Percentiles rank a stretch among this genome's conserved stretches.
phyloP scores from a whole-genome alignment of 2,797 vertebrate species.

The Falco columbarius region DNA sequence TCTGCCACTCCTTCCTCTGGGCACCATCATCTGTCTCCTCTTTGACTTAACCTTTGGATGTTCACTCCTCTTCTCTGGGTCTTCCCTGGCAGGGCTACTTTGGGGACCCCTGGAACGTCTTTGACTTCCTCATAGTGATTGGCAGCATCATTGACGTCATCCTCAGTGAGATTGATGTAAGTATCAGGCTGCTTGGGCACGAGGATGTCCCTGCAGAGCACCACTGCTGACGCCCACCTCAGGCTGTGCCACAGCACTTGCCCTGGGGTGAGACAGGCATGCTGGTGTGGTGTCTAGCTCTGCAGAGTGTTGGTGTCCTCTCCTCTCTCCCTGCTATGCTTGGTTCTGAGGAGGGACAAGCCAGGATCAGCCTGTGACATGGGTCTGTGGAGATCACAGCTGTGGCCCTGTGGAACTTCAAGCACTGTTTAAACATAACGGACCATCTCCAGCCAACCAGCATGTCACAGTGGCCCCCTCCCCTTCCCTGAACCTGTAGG shows the following conservation, averaged over 20 bases:
- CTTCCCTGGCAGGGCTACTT: conserved; percentile 88
- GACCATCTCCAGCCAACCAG: neutral
- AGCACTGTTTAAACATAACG: neutral
- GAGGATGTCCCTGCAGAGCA: neutral
- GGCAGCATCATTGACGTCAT: conserved; percentile 98
- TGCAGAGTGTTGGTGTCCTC: neutral
- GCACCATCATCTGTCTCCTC: neutral
- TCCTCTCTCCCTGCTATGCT: neutral
- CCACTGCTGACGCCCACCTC: neutral
- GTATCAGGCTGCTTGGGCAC: conserved; percentile 46
- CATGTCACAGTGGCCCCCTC: neutral
- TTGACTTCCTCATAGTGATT: conserved; percentile 96
- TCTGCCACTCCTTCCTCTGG: neutral
- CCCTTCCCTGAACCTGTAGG: neutral
- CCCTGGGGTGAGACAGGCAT: neutral
- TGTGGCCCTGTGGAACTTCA: neutral
- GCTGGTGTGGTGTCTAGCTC: neutral
- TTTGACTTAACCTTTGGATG: neutral
- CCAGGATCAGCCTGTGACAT: neutral
- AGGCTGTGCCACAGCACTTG: neutral
- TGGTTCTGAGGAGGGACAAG: neutral
- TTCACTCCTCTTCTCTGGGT: neutral
- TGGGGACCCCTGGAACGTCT: conserved; percentile 98
- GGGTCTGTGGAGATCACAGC: neutral
- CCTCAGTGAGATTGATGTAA: conserved; percentile 95